Evolutionary conservation across 2,113 vertebrate genomes (phyloP), one percentile per base, ranked within the genome.

Genomic region (Malurus melanocephalus): DNA sequence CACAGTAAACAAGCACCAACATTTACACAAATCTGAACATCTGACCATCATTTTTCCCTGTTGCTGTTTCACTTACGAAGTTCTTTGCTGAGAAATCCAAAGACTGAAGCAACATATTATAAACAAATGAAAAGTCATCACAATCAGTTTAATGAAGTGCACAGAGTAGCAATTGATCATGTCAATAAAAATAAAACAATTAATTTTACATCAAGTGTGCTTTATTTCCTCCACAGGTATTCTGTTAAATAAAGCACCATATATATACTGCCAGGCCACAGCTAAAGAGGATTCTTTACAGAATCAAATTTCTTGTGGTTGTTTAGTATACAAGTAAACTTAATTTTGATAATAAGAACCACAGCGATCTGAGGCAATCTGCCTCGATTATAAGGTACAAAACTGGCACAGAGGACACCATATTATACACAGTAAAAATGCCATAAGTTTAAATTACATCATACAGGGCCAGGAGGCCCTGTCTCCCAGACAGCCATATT

Each of bases 261-360:
- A 99, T 99, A 98, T 99, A 99, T 98, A 99, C 98, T 98, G 98
- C 98, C 99, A 99, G 99, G 98, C 98, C 98, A 99, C 98, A 98
- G 98, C 98, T 98, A 98, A 97, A 98, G 98, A 98, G 97, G 99
- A 99, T 99, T 99, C 99, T 99, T 99, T 98, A 99, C 98, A 99
- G 99, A 99, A 99, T 99, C 99, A 99, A 99, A 98, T 99, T 99
- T 99, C 97, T 98, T 98, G 98, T 99, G 98, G 99, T 99, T 99
- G 97, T 98, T 98, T 98, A 98, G 98, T 99, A 97, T 99, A 99
- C 99, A 99, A 98, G 99, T 99, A 99, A 99, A 99, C 98, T 98
- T 98, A 98, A 97, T 98, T 99, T 99, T 98, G 98, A 99, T 99
- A 98, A 98, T 98, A 98, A 98, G 97, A 98, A 99, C 98, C 99